These are phyloP conservation scores for Pocillopora damicornis DNA, from an alignment of 64 coral and sea anemone genomes.

Conservation along the genomic window DNA sequence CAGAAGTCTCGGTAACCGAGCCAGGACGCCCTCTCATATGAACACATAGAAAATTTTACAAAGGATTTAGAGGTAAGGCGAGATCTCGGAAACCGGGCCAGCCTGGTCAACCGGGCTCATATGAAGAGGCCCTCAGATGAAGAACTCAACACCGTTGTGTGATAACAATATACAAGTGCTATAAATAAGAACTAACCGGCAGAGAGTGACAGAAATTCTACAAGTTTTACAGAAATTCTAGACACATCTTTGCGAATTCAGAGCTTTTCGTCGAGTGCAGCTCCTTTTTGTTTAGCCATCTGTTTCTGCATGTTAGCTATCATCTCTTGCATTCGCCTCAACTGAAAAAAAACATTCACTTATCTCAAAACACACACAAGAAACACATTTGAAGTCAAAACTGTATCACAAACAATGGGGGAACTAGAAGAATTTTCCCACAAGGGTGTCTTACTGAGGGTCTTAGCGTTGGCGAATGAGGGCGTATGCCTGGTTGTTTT, in stretches of 20 bases:
- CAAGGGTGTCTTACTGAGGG: too few species aligned
- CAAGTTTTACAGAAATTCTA: background rate
- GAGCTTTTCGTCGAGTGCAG: background rate
- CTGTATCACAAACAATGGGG: background rate
- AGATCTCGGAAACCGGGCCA: too few species aligned
- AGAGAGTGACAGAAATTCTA: background rate
- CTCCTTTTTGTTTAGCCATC: conserved; percentile 38
- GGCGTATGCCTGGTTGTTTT: too few species aligned
- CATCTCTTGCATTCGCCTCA: conserved; percentile 61
- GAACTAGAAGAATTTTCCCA: too few species aligned
- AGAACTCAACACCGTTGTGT: too few species aligned
- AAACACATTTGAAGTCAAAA: background rate
- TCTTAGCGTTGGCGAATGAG: too few species aligned
- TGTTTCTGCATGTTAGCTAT: conserved; percentile 53
- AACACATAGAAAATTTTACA: too few species aligned
- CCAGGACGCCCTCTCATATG: too few species aligned
- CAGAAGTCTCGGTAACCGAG: too few species aligned
- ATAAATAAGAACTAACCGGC: background rate
- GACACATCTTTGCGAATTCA: background rate
- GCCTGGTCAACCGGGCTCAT: too few species aligned
- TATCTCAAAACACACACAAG: background rate
- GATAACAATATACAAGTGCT: background rate
- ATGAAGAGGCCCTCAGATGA: too few species aligned
- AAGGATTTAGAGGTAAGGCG: too few species aligned
- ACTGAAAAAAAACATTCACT: conserved; percentile 12